A percentile compares a stretch with the other conserved stretches of the same genome.
Evolutionary conservation across 2,797 vertebrate genomes (phyloP).

Genomic region (Anguilla megastoma): DNA sequence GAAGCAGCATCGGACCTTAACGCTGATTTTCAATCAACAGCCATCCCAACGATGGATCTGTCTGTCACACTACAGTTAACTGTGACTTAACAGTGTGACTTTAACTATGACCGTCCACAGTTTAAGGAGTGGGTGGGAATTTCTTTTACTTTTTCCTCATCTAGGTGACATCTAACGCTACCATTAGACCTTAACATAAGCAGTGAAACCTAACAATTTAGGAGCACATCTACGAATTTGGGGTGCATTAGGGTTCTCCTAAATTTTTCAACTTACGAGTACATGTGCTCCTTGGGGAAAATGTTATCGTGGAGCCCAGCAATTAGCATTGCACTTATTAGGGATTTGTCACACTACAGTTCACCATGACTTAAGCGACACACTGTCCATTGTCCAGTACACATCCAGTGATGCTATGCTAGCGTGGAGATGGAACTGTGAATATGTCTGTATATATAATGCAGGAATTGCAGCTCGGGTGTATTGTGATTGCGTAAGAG

Average conservation of each 20-base stretch:
- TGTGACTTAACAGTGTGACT: background rate
- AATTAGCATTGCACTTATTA: background rate
- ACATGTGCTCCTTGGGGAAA: background rate
- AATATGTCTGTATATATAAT: background rate
- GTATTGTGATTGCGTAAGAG: background rate
- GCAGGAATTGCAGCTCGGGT: background rate
- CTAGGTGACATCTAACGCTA: background rate
- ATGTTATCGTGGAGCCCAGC: no score
- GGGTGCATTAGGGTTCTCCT: no score
- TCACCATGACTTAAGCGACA: background rate
- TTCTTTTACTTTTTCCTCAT: background rate
- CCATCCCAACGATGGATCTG: conserved; percentile 39
- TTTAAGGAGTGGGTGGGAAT: no score
- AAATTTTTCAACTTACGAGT: background rate
- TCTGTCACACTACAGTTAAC: background rate
- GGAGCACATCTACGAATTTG: background rate
- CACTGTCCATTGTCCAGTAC: background rate
- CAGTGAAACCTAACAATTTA: background rate
- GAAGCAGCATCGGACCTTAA: conserved; percentile 50
- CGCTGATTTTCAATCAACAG: conserved; percentile 64
- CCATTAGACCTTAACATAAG: no score
- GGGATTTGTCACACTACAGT: background rate
- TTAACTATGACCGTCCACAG: no score
- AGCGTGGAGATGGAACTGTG: background rate
- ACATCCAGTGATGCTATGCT: background rate